phyloP scores from a whole-genome alignment of 2,888 invertebrate genomes.

The Aleiodes alternator region DNA sequence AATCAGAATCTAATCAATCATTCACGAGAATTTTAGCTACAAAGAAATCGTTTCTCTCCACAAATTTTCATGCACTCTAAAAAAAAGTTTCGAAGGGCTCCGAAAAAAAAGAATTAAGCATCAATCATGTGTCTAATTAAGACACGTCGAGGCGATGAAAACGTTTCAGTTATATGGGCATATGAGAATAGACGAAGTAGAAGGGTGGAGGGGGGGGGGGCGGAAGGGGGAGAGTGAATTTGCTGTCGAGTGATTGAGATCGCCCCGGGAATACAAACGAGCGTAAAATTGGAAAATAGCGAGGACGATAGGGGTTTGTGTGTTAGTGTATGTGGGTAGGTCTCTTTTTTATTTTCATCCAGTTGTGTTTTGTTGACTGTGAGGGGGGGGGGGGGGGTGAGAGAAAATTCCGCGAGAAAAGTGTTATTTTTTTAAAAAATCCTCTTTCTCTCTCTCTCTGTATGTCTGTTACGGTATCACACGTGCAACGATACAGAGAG shows the following conservation, averaged over 20 bases:
- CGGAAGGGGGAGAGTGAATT: slow-evolving; percentile 52
- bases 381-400: neutral
- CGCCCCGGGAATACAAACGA: slow-evolving; percentile 47
- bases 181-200: slow-evolving; percentile 13
- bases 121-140: slow-evolving; percentile 42
- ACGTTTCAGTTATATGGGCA: slow-evolving; percentile 25
- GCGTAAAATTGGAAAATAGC: slow-evolving; percentile 52
- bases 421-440: slow-evolving; percentile 75
- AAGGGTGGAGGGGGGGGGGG: slow-evolving; percentile 33
- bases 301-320: slow-evolving; percentile 30
- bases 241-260: slow-evolving; percentile 57
- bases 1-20: slow-evolving; percentile 32
- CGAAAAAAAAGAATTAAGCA: slow-evolving; percentile 15
- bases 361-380: neutral
- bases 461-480: slow-evolving; percentile 56
- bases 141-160: slow-evolving; percentile 23
- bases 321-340: slow-evolving; percentile 14
- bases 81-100: slow-evolving; percentile 7
- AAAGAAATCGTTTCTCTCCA: neutral
- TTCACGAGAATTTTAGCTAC: neutral
- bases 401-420: slow-evolving; percentile 73
- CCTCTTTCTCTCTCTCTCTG: too few species aligned
- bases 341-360: slow-evolving; percentile 6
- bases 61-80: neutral
- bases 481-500: slow-evolving; percentile 21